These are phyloP conservation scores for Epizoanthus rinbou DNA, from an alignment of 92 coral and sea anemone genomes.

Conservation along the genomic window DNA sequence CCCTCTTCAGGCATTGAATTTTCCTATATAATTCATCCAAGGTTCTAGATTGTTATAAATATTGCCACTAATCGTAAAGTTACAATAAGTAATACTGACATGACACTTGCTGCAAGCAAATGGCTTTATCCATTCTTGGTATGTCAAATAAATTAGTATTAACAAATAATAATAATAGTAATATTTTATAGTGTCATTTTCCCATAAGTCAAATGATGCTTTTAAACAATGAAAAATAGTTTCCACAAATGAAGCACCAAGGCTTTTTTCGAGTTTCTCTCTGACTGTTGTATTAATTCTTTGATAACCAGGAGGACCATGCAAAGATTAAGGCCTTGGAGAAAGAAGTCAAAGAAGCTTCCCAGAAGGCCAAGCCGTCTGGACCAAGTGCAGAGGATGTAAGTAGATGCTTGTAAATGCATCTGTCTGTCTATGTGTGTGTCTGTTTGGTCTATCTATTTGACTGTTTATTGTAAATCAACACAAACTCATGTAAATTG, in stretches of 20 bases:
- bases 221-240: too few species aligned
- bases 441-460: too few species aligned
- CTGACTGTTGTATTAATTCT: not conserved
- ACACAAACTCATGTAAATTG: too few species aligned
- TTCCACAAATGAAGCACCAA: too few species aligned
- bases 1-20: too few species aligned
- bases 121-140: not conserved
- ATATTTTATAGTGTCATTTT: too few species aligned
- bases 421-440: not conserved
- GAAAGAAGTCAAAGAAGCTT: slow-evolving; percentile 92
- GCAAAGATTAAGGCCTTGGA: slow-evolving; percentile 90
- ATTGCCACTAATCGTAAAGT: not conserved
- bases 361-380: slow-evolving; percentile 78
- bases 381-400: slow-evolving; percentile 98
- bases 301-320: slow-evolving; percentile 76
- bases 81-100: not conserved
- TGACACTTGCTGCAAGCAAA: not conserved
- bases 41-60: too few species aligned
- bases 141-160: too few species aligned
- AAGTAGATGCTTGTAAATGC: slow-evolving; percentile 1
- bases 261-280: not conserved
- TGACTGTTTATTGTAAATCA: not conserved
- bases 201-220: too few species aligned
- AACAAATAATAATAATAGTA: too few species aligned
- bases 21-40: too few species aligned